Evolutionary conservation across 1,140 invertebrate species (phyloP).

Genomic region (Neodiprion pinetum): DNA sequence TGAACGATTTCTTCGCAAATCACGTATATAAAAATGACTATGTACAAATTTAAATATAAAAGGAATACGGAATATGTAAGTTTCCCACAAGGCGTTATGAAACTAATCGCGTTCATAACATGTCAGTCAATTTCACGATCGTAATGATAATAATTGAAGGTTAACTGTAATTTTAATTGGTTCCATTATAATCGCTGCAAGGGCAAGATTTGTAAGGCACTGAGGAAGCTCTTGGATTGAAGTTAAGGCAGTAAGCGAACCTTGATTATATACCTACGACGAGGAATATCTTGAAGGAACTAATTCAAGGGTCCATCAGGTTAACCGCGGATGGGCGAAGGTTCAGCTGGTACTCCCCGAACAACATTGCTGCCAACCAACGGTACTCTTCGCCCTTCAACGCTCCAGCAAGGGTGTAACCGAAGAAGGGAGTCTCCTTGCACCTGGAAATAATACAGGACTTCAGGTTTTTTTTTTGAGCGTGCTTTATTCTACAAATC

Average conservation of each 20-base stretch:
- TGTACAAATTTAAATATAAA: no score
- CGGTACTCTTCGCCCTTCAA: slow-evolving; percentile 74
- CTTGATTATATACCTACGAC: no score
- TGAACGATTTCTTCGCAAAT: no score
- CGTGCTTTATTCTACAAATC: slow-evolving; percentile 15
- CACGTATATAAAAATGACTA: no score
- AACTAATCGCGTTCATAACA: no score
- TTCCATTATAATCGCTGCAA: background rate
- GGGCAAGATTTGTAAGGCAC: background rate
- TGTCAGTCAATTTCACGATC: no score
- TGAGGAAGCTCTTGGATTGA: background rate
- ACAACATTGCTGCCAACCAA: slow-evolving; percentile 78
- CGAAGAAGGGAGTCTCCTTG: slow-evolving; percentile 80
- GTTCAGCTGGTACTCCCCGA: slow-evolving; percentile 68
- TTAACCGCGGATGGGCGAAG: slow-evolving; percentile 51
- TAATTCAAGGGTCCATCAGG: slow-evolving; percentile 49
- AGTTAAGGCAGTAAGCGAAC: background rate
- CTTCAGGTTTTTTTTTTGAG: slow-evolving; percentile 17
- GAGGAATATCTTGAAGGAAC: no score
- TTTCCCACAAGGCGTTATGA: no score
- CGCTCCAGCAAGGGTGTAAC: slow-evolving; percentile 76
- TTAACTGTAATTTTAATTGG: no score
- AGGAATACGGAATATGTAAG: no score
- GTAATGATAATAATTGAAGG: no score
- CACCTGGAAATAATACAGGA: slow-evolving; percentile 61